Conservation (phyloP, 2,888 invertebrate species). For the Nowickia ferox region DNA sequence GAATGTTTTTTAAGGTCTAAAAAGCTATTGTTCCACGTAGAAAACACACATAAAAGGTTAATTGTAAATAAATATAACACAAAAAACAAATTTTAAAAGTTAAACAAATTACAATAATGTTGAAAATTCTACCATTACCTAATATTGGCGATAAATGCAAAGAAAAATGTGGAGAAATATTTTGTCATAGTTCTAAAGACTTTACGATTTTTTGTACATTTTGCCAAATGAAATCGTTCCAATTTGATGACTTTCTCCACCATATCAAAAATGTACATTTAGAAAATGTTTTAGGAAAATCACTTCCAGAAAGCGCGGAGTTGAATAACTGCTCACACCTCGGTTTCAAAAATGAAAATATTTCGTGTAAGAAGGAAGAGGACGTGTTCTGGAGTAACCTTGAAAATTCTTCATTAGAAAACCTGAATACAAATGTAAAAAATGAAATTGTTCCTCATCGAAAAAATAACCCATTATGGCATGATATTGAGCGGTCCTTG, state of each 20-base stretch:
- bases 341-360: constrained; percentile 36
- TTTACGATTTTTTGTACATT: constrained; percentile 78
- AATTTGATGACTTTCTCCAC: constrained; percentile 78
- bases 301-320: not conserved
- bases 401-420: not conserved
- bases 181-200: constrained; percentile 76
- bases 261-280: constrained; percentile 79
- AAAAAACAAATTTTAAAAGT: not conserved
- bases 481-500: constrained; percentile 1
- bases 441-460: not conserved
- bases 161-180: constrained; percentile 79
- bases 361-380: not conserved
- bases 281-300: constrained; percentile 53
- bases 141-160: constrained; percentile 57
- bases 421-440: constrained; percentile 21
- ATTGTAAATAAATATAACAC: constrained; percentile 18
- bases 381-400: not conserved
- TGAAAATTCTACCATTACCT: constrained; percentile 49
- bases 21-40: constrained; percentile 9
- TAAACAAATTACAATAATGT: constrained; percentile 45
- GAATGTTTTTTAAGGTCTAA: constrained; percentile 26
- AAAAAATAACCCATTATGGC: not conserved
- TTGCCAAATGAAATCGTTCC: constrained; percentile 78
- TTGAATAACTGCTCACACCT: constrained; percentile 4
- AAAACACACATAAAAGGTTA: constrained; percentile 63